phyloP scores from a whole-genome alignment of 2,113 vertebrate species.

The Sclerurus mexicanus region DNA sequence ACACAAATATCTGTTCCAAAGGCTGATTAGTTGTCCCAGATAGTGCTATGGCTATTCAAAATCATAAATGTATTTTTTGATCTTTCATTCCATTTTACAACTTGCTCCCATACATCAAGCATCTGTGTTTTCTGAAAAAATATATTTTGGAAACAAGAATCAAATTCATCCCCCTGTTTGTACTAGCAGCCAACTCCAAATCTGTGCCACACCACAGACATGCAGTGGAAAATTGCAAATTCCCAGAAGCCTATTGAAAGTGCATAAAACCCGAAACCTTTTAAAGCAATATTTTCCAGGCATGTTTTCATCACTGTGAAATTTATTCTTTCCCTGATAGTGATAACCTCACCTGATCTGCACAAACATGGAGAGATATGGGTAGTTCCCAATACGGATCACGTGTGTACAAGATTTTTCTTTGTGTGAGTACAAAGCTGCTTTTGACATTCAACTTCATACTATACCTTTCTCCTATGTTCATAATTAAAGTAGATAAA shows the following conservation, averaged over 20 bases:
- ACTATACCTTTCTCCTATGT: neutral
- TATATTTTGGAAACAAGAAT: neutral
- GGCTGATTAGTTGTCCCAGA: neutral
- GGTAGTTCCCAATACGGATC: constrained; percentile 90
- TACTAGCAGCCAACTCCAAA: neutral
- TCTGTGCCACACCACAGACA: neutral
- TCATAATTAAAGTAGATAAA: neutral
- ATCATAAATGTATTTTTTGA: neutral
- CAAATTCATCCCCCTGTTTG: neutral
- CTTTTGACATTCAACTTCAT: neutral
- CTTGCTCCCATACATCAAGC: neutral
- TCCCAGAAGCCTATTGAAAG: neutral
- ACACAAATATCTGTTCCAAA: neutral
- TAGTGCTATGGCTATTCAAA: neutral
- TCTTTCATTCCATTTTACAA: neutral
- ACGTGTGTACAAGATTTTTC: constrained; percentile 92
- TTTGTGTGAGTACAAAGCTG: constrained; percentile 85
- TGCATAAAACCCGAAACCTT: neutral
- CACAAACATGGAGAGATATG: constrained; percentile 93
- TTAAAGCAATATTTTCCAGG: neutral
- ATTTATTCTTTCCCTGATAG: constrained; percentile 59
- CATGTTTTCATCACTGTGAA: neutral
- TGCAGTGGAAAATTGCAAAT: neutral
- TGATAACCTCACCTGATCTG: constrained; percentile 90
- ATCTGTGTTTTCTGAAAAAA: neutral